Conservation (phyloP, 2,888 invertebrate genomes). For the Caenorhabditis sp. region DNA sequence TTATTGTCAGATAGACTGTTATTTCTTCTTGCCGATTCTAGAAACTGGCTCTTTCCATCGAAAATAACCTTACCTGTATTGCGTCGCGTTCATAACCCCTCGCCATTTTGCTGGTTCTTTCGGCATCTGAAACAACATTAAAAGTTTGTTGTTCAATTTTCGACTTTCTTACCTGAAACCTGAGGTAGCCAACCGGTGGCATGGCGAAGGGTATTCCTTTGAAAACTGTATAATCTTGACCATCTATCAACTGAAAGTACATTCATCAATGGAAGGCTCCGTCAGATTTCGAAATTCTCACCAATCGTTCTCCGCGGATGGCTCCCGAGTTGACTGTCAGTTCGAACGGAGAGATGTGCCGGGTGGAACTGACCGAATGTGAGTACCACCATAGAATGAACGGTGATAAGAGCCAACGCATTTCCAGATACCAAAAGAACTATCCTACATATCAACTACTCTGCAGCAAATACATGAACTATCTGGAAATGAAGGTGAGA, state of each 20-base stretch:
- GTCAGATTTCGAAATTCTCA: slow-evolving; percentile 35
- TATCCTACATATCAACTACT: slow-evolving; percentile 69
- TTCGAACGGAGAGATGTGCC: slow-evolving; percentile 77
- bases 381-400: slow-evolving; percentile 68
- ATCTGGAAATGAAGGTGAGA: slow-evolving; percentile 28
- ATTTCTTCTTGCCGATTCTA: neutral
- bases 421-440: slow-evolving; percentile 61
- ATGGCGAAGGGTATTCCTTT: slow-evolving; percentile 84
- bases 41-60: neutral
- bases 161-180: slow-evolving; percentile 78
- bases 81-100: slow-evolving; percentile 83
- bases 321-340: slow-evolving; percentile 82
- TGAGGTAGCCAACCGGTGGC: slow-evolving; percentile 82
- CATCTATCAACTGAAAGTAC: slow-evolving; percentile 68
- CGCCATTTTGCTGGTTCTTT: slow-evolving; percentile 82
- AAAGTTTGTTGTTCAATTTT: neutral
- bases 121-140: slow-evolving; percentile 74
- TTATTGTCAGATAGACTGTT: neutral
- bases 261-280: neutral
- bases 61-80: slow-evolving; percentile 73
- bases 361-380: slow-evolving; percentile 50
- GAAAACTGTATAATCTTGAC: slow-evolving; percentile 82
- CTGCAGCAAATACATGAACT: slow-evolving; percentile 62
- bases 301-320: slow-evolving; percentile 82
- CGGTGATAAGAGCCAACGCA: slow-evolving; percentile 64